These are phyloP conservation scores for Eueremaeus valkanovi DNA, from an alignment of 2,888 invertebrate species.

Conservation along the genomic window DNA sequence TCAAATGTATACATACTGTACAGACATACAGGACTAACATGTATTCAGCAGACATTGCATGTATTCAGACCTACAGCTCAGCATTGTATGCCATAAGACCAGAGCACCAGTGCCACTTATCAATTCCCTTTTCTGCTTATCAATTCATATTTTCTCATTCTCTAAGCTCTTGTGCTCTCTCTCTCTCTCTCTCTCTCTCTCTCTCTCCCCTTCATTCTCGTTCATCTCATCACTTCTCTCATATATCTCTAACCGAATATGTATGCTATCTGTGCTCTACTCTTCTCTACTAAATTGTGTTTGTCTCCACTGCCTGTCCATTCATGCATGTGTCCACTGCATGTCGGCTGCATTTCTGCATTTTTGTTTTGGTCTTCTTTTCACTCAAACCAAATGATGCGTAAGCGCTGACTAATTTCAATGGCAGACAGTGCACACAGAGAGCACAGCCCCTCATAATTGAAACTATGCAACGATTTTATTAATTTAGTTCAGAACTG, in stretches of 20 bases:
- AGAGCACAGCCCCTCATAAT: neutral
- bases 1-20: constrained; percentile 1
- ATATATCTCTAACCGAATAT: no score
- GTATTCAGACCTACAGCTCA: neutral
- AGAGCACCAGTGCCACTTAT: neutral
- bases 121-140: constrained; percentile 18
- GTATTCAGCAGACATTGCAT: no score
- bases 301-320: neutral
- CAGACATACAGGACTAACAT: neutral
- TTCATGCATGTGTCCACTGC: constrained; percentile 22
- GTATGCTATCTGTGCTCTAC: no score
- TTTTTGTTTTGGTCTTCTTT: constrained; percentile 22
- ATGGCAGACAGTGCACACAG: neutral
- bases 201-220: neutral
- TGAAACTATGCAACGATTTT: neutral
- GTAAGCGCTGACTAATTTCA: constrained; percentile 14
- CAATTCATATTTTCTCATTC: constrained; percentile 28
- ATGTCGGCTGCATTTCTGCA: neutral
- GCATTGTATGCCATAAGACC: neutral
- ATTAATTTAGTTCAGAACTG: neutral
- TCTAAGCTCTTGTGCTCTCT: neutral
- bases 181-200: neutral
- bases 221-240: neutral
- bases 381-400: constrained; percentile 4
- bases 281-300: no score